Evolutionary conservation across 2,113 vertebrate genomes (phyloP), one percentile per base, ranked within the genome.

Genomic region (Verasper variegatus): DNA sequence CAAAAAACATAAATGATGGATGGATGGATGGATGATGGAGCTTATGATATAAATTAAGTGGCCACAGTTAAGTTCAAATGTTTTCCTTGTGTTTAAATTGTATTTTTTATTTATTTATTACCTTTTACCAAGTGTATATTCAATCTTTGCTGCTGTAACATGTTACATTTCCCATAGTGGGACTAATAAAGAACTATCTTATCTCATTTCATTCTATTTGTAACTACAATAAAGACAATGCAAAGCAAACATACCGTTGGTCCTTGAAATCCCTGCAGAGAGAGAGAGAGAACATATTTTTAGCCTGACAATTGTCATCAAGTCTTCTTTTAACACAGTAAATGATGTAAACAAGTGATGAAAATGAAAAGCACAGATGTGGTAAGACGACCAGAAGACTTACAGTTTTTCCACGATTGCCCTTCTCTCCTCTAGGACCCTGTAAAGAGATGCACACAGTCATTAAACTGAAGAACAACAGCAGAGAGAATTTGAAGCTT

Each of bases 381-480:
- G 40, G 40, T 42, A 42, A 42, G 40, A 42, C 12, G 1, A 13
- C 10, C n/a, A 31, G 73, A 68, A 52, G 7, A 92, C 96, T 97
- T 87, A 98, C 97, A 92, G 31, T 89, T 78, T 96, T 96, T 73
- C 97, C 97, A 14, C 86, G 95, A 78, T 85, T 97, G 76, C 97
- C 97, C 90, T 95, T 96, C 76, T 97, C 94, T 62, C 97, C 97
- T 91, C 96, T 96, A 0, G 95, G 94, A 73, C 97, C 97, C 97
- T 99, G 92, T 17, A 80, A 92, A 81, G 59, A 78, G 37, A 82
- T 5, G 26, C 15, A 64, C n/a, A 79, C 23, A 62, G 27, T 89
- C 7, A 88, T 47, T 40, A 37, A n/a, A 4, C 7, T 72, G 54
- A 51, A 70, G 14, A 59, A 55, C 11, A 67, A 45, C 4, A 65